phyloP scores from a whole-genome alignment of 2,113 vertebrate genomes.

The Salvelinus namaycush region DNA sequence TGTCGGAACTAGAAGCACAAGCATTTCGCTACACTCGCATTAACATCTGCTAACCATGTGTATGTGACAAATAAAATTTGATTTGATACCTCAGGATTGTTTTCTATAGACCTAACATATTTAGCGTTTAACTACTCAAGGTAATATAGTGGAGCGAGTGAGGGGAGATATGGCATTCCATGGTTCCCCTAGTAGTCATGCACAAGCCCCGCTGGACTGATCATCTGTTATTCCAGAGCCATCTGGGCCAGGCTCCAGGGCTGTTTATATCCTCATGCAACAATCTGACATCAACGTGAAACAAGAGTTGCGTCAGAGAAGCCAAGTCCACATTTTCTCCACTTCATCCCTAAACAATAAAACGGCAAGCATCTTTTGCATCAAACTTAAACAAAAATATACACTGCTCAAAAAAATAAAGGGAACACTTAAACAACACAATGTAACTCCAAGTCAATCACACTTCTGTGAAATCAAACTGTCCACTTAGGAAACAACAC shows the following conservation, averaged over 20 bases:
- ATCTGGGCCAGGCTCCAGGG: slow-evolving; percentile 63
- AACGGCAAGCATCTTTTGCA: slow-evolving; percentile 6
- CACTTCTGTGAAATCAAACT: no score
- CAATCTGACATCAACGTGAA: slow-evolving; percentile 51
- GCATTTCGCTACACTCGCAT: no score
- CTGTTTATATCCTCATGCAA: slow-evolving; percentile 62
- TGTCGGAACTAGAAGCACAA: no score
- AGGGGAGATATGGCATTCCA: background rate
- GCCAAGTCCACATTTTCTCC: slow-evolving; percentile 40
- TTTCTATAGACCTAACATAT: background rate
- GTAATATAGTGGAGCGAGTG: background rate
- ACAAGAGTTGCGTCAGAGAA: slow-evolving; percentile 48
- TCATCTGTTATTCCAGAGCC: slow-evolving; percentile 68
- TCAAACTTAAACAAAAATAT: background rate
- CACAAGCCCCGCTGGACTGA: slow-evolving; percentile 64
- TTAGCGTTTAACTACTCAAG: background rate
- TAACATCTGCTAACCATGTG: no score
- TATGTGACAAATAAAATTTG: no score
- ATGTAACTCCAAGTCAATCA: no score
- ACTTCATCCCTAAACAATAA: slow-evolving; percentile 49
- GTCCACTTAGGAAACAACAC: no score
- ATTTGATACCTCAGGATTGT: background rate
- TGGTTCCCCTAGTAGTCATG: slow-evolving; percentile 51
- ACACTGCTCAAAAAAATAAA: no score
- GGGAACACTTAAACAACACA: no score